phyloP scores from a whole-genome alignment of 2,888 invertebrate genomes.

The Rotaria macrura region DNA sequence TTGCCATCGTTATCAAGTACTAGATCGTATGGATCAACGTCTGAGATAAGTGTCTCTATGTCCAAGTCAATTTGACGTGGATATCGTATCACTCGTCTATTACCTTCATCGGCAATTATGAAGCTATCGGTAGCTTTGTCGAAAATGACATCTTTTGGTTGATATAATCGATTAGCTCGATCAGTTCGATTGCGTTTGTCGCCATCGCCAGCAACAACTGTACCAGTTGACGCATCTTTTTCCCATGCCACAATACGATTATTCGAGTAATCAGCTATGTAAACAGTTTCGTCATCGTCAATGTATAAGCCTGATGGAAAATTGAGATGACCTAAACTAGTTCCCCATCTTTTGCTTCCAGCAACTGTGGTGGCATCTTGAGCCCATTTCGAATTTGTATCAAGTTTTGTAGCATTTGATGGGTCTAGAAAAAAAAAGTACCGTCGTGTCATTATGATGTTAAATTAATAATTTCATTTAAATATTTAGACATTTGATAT shows the following conservation, averaged over 20 bases:
- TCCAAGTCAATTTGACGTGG: not conserved
- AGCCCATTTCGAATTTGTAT: not conserved
- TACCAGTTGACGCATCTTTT: not conserved
- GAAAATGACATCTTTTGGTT: not conserved
- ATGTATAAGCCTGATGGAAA: not conserved
- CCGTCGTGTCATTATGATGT: too few species aligned
- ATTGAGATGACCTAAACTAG: not conserved
- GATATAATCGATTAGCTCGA: not conserved
- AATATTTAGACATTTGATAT: too few species aligned
- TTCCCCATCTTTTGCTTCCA: not conserved
- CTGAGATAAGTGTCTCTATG: not conserved
- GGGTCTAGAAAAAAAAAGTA: too few species aligned
- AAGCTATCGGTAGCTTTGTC: not conserved
- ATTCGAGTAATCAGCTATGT: not conserved
- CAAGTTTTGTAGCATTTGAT: not conserved
- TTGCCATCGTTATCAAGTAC: not conserved
- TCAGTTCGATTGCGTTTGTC: not conserved
- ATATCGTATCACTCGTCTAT: not conserved
- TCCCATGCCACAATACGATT: not conserved
- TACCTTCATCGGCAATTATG: not conserved
- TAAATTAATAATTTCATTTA: too few species aligned
- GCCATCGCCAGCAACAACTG: not conserved
- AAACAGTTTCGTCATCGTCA: not conserved
- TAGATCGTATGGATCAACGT: not conserved
- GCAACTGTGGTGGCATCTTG: not conserved